Conservation (phyloP, 2,113 vertebrate genomes). For the Hippocampus abdominalis region DNA sequence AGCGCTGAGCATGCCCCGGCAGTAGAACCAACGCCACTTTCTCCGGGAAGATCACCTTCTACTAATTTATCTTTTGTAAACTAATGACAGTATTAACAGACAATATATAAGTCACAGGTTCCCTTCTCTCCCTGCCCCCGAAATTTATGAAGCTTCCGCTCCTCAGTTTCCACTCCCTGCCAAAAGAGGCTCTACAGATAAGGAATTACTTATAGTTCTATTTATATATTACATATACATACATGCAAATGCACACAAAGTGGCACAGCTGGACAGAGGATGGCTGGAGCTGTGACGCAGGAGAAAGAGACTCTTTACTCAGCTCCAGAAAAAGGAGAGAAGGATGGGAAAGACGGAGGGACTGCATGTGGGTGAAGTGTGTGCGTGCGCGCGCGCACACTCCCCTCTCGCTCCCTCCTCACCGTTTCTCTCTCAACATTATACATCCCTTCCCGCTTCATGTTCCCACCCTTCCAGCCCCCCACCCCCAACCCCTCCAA, state of each 20-base stretch:
- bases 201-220: slow-evolving; percentile 50
- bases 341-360: slow-evolving; percentile 49
- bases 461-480: slow-evolving; percentile 9
- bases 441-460: not conserved
- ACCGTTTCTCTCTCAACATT: slow-evolving; percentile 19
- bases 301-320: slow-evolving; percentile 70
- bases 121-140: slow-evolving; percentile 24
- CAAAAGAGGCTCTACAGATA: slow-evolving; percentile 51
- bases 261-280: slow-evolving; percentile 63
- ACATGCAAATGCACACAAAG: slow-evolving; percentile 29
- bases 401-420: slow-evolving; percentile 36
- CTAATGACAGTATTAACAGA: slow-evolving; percentile 66
- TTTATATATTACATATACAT: slow-evolving; percentile 45
- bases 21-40: slow-evolving; percentile 45
- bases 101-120: slow-evolving; percentile 41
- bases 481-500: slow-evolving; percentile 30
- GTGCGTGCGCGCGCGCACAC: slow-evolving; percentile 6
- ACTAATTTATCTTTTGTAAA: slow-evolving; percentile 72
- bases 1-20: slow-evolving; percentile 35
- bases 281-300: slow-evolving; percentile 58
- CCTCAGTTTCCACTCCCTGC: slow-evolving; percentile 40
- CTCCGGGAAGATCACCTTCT: slow-evolving; percentile 48
- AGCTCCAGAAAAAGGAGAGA: slow-evolving; percentile 48
- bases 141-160: slow-evolving; percentile 52
- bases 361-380: slow-evolving; percentile 37